Conservation (phyloP, 2,888 invertebrate genomes). For the Alentia gelatinosa region DNA sequence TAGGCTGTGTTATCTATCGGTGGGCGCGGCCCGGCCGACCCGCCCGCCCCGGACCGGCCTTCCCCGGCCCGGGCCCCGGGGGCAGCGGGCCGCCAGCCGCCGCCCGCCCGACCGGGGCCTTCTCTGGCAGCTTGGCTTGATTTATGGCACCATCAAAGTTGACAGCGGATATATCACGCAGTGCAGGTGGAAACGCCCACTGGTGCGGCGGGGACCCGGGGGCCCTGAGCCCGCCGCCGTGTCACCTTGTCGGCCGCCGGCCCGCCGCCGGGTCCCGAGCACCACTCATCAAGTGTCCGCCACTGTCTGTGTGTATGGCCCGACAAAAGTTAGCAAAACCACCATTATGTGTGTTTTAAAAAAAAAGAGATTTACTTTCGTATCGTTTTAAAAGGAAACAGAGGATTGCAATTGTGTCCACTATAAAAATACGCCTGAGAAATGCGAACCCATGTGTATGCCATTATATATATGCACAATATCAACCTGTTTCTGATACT, state of each 20-base stretch:
- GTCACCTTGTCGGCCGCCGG: background rate
- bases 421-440: no score
- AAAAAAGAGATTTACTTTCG: no score
- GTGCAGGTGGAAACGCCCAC: conserved; percentile 50
- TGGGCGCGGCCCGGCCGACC: background rate
- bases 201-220: background rate
- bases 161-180: conserved; percentile 49
- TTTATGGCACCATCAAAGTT: conserved; percentile 54
- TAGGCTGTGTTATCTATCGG: conserved; percentile 43
- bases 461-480: no score
- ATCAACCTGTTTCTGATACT: no score
- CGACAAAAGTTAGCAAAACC: no score
- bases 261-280: background rate
- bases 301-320: conserved; percentile 1
- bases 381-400: no score
- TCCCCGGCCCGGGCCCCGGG: conserved; percentile 43
- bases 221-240: background rate
- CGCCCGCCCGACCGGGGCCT: background rate
- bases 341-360: no score
- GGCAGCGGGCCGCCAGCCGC: background rate
- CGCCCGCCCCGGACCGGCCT: background rate
- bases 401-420: no score
- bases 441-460: no score
- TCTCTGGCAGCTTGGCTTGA: conserved; percentile 46
- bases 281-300: conserved; percentile 1